Percentiles rank a stretch among this genome's conserved stretches.
Conservation (phyloP, 2,113 vertebrate genomes). For the Alethe castanea region DNA sequence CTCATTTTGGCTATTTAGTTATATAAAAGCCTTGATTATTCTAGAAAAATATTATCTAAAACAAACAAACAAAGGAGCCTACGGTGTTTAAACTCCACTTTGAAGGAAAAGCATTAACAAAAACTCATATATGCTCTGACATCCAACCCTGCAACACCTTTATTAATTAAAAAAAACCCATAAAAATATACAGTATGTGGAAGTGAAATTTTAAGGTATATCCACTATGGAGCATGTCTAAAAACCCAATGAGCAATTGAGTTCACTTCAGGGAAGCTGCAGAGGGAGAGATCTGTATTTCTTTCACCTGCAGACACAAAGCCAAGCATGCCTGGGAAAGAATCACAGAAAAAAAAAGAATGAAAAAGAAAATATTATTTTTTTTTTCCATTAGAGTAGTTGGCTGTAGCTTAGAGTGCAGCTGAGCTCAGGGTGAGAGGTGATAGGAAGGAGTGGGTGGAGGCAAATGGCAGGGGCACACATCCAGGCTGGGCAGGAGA, state of each 20-base stretch:
- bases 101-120: neutral
- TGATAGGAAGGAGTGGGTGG: neutral
- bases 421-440: neutral
- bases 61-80: neutral
- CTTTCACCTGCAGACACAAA: neutral
- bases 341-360: neutral
- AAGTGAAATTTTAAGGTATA: neutral
- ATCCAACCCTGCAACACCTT: neutral
- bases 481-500: neutral
- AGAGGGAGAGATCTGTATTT: neutral
- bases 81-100: neutral
- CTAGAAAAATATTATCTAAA: neutral
- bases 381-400: neutral
- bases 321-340: neutral
- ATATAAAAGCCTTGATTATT: neutral
- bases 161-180: neutral
- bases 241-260: neutral
- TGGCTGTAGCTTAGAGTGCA: neutral
- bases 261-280: neutral
- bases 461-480: neutral
- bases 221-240: neutral
- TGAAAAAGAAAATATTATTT: neutral
- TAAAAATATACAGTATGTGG: no score
- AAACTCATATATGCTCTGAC: neutral
- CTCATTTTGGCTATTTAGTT: neutral